A percentile compares a stretch with the other conserved stretches of the same genome.
These are phyloP conservation scores for Geopemphigus sp. DNA, from an alignment of 1,140 invertebrate genomes.

Conservation along the genomic window DNA sequence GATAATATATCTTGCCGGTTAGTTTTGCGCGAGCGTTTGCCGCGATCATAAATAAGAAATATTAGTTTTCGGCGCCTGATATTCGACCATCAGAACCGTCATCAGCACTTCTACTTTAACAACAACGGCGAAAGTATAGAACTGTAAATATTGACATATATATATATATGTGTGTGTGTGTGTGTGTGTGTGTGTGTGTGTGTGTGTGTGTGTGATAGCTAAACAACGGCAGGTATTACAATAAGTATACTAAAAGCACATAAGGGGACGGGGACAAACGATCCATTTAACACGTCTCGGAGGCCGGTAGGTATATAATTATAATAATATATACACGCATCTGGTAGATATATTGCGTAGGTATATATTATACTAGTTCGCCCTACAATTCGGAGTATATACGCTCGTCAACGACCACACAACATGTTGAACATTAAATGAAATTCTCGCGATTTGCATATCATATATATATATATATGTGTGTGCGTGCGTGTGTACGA, in stretches of 20 bases:
- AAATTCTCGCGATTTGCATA: slow-evolving; percentile 26
- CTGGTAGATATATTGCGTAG: not conserved
- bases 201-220: not conserved
- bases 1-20: no score
- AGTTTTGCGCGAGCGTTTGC: no score
- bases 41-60: no score
- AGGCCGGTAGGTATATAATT: not conserved
- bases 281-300: not conserved
- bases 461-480: no score
- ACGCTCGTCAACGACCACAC: slow-evolving; percentile 11
- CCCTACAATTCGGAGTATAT: not conserved
- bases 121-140: no score
- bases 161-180: not conserved
- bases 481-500: no score
- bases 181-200: not conserved
- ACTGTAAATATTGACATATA: not conserved
- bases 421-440: slow-evolving; percentile 10
- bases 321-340: not conserved
- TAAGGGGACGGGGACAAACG: not conserved
- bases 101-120: no score
- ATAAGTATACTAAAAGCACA: no score
- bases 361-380: not conserved
- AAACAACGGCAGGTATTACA: no score
- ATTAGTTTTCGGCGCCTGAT: no score
- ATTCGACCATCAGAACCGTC: slow-evolving; percentile 11